These are phyloP conservation scores for Salvelinus alpinus DNA, from an alignment of 2,113 vertebrate species.

Conservation along the genomic window DNA sequence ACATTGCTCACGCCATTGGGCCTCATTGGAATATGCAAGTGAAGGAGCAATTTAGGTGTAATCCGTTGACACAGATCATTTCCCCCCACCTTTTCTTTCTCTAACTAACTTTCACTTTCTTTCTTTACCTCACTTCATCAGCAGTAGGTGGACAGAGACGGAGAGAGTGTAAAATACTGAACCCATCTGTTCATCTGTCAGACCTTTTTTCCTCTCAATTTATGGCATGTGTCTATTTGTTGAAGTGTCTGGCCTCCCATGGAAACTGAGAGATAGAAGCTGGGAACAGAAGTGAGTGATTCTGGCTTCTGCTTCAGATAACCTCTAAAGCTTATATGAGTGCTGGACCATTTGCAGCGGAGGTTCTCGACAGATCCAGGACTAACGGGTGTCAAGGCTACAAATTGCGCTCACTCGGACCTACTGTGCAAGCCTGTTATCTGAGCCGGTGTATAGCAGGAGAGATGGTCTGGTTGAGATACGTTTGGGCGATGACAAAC, in stretches of 20 bases:
- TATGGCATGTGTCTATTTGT: slow-evolving; percentile 57
- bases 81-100: slow-evolving; percentile 53
- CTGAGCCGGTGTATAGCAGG: slow-evolving; percentile 14
- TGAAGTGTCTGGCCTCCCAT: slow-evolving; percentile 62
- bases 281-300: slow-evolving; percentile 56
- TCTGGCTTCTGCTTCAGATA: slow-evolving; percentile 48
- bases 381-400: slow-evolving; percentile 63
- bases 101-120: background rate
- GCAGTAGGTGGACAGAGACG: slow-evolving; percentile 49
- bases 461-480: too few relatives aligned
- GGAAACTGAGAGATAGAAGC: slow-evolving; percentile 36
- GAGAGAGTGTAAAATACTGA: slow-evolving; percentile 66
- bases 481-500: too few relatives aligned
- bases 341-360: slow-evolving; percentile 57
- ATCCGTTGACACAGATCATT: slow-evolving; percentile 74
- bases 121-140: slow-evolving; percentile 58
- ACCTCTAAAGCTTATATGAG: slow-evolving; percentile 37
- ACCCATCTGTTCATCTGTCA: slow-evolving; percentile 76
- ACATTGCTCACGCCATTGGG: slow-evolving; percentile 62
- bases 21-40: slow-evolving; percentile 72
- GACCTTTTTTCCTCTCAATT: slow-evolving; percentile 68
- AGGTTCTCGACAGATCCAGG: slow-evolving; percentile 52
- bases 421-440: slow-evolving; percentile 43
- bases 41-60: slow-evolving; percentile 70
- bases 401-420: slow-evolving; percentile 62